Evolutionary conservation across 2,113 vertebrate species (phyloP).

Genomic region (Halcyon senegalensis): DNA sequence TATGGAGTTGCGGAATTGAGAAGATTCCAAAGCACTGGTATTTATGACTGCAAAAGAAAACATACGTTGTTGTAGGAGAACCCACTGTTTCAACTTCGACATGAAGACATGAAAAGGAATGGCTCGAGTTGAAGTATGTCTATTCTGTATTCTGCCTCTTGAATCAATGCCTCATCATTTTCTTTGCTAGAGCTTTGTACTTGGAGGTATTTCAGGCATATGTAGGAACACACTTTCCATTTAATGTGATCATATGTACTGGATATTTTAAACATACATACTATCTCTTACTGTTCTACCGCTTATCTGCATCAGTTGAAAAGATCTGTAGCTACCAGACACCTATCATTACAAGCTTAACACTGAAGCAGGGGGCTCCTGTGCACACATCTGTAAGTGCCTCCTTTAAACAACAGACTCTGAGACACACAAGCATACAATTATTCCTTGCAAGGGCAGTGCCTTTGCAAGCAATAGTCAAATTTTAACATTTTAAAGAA

Average conservation of each 20-base stretch:
- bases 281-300: background rate
- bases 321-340: background rate
- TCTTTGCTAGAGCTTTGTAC: background rate
- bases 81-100: background rate
- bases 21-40: background rate
- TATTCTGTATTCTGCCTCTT: slow-evolving; percentile 11
- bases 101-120: background rate
- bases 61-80: background rate
- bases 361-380: background rate
- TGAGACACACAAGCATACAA: background rate
- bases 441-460: background rate
- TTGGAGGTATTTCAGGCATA: background rate
- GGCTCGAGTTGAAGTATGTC: background rate
- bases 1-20: slow-evolving; percentile 10
- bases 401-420: background rate
- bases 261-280: background rate
- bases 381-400: background rate
- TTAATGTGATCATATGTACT: background rate
- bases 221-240: background rate
- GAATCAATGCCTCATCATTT: background rate
- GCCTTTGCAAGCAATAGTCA: background rate
- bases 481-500: background rate
- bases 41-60: slow-evolving; percentile 53
- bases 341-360: background rate
- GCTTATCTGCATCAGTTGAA: background rate